Evolutionary conservation across 2,888 invertebrate genomes (phyloP).

Genomic region (Caenorhabditis sp.): DNA sequence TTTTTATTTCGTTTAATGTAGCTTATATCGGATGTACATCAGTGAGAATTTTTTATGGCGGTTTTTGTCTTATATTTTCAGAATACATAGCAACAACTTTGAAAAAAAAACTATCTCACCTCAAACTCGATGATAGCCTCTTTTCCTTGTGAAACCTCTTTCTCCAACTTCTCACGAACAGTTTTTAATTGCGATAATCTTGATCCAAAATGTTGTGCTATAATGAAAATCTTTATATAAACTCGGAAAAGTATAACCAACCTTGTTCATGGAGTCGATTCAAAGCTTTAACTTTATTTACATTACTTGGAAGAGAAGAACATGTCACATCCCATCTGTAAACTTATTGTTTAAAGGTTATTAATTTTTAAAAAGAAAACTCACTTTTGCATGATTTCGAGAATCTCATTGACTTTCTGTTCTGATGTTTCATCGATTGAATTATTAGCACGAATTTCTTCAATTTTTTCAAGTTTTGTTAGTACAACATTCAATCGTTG

Average conservation of each 20-base stretch:
- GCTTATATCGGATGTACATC: too few relatives aligned
- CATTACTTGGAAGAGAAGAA: constrained; percentile 47
- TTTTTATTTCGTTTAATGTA: too few relatives aligned
- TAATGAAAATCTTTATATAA: neutral
- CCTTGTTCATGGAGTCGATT: constrained; percentile 55
- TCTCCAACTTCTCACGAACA: constrained; percentile 49
- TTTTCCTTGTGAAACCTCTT: constrained; percentile 40
- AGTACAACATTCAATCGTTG: constrained; percentile 47
- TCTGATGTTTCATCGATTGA: constrained; percentile 42
- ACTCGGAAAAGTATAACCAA: constrained; percentile 5
- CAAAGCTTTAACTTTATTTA: constrained; percentile 52
- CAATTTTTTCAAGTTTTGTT: constrained; percentile 48
- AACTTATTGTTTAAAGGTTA: constrained; percentile 1
- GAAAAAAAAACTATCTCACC: constrained; percentile 3
- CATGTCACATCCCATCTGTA: constrained; percentile 51
- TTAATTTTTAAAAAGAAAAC: neutral
- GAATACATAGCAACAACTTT: neutral
- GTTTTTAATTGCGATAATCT: constrained; percentile 47
- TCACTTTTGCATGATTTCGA: constrained; percentile 46
- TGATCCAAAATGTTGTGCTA: constrained; percentile 52
- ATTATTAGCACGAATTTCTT: constrained; percentile 43
- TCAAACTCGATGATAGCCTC: constrained; percentile 32
- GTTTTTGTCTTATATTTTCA: neutral
- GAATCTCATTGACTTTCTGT: constrained; percentile 46
- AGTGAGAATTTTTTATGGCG: too few relatives aligned